Base-by-base conservation (phyloP, 37 sponge, comb jelly and placozoan genomes). In the Haliclona indistincta region DNA sequence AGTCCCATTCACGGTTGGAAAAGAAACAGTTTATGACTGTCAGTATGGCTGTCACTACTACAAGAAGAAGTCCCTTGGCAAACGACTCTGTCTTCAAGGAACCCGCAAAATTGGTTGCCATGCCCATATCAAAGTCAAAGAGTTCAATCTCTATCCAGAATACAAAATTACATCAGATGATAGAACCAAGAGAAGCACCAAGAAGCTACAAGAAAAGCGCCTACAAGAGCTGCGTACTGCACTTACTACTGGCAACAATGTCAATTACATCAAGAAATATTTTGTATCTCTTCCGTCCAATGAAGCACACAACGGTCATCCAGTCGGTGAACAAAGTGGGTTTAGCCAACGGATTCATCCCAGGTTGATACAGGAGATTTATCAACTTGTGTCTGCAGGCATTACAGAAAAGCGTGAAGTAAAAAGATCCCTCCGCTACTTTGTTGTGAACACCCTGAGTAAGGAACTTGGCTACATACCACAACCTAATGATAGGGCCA, bases 271-370 rank as follows among this genome's bases (percentile, higher is more conserved):
- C 8, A 33, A 13, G 15, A 61, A 40, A 23, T 44, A 43, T 22
- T 75, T 63, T 63, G 65, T 75, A 17, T 44, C 49, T 2, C 36
- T 75, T 32, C 76, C 76, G 25, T 45, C 25, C 17, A 41, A 75
- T 49, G 65, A 75, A 29, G 76, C 76, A 23, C 76, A 75, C 76
- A 62, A 13, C 28, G 65, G 51, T 15, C 76, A 75, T 32, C 68
- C 68, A 28, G 43, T 52, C 10, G 65, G 38, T 10, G 54, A 34
- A 43, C 19, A 38, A 26, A 52, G 61, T 8, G 76, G 76, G 35
- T 75, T 63, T 75, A 25, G 65, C 1, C 76, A 75, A 30, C 41
- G 39, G n/a, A 75, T 75, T 2, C 54, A 77, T 39, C 78, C 66
- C 17, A 67, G 25, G 39, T 15, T 77, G 19, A 32, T 34, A 17